Evolutionary conservation across 2,888 invertebrate genomes (phyloP).

Genomic region (Chrysolina haemoptera): DNA sequence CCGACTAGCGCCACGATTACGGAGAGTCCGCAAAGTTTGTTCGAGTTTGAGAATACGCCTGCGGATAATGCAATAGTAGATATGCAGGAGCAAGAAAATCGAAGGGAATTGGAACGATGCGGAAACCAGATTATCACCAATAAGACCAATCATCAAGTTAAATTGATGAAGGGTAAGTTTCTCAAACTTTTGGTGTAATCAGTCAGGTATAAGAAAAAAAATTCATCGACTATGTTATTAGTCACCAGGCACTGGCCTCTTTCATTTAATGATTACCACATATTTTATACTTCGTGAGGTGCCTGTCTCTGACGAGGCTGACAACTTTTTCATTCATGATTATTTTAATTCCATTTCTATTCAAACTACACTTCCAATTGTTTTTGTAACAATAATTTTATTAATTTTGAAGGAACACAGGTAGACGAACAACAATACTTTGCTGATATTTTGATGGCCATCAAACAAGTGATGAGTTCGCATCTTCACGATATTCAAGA

Average conservation of each 20-base stretch:
- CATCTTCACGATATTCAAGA: constrained; percentile 81
- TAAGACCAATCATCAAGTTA: constrained; percentile 75
- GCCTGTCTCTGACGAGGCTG: no score
- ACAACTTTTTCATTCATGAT: not conserved
- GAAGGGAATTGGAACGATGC: constrained; percentile 73
- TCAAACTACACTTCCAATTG: no score
- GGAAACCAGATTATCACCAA: constrained; percentile 74
- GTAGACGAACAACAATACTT: constrained; percentile 85
- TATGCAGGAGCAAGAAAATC: constrained; percentile 70
- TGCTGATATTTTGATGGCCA: constrained; percentile 82
- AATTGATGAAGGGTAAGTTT: constrained; percentile 72
- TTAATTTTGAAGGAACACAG: constrained; percentile 71
- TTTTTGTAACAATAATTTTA: not conserved
- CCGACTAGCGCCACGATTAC: constrained; percentile 70
- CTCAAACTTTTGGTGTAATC: not conserved
- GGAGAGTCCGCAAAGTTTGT: constrained; percentile 57
- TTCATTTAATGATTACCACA: no score
- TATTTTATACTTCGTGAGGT: no score
- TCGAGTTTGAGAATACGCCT: constrained; percentile 65
- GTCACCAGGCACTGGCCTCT: no score
- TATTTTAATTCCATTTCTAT: not conserved
- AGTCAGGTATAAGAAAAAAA: not conserved
- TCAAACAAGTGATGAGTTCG: constrained; percentile 86
- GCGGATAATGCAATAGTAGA: constrained; percentile 59
- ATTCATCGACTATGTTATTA: no score